phyloP scores from a whole-genome alignment of 2,888 invertebrate species.

The Agrochola circellaris region DNA sequence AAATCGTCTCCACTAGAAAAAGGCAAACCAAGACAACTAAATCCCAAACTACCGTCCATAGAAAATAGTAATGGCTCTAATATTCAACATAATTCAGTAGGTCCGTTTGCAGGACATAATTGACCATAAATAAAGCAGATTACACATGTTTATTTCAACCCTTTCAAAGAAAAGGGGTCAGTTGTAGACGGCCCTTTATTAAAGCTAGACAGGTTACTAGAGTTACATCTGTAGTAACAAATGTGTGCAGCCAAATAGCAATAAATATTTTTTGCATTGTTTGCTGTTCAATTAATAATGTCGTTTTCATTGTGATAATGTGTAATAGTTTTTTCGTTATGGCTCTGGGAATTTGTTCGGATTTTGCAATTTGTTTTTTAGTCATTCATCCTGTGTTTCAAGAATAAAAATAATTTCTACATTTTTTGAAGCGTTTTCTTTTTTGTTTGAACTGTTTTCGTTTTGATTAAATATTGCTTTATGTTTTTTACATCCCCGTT shows the following conservation, averaged over 20 bases:
- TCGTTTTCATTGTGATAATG: constrained; percentile 54
- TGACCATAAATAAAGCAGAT: constrained; percentile 89
- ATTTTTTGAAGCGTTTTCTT: not conserved
- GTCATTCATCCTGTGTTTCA: not conserved
- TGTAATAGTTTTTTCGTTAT: constrained; percentile 51
- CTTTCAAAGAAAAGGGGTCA: constrained; percentile 74
- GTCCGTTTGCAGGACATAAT: constrained; percentile 86
- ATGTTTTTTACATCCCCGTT: not conserved
- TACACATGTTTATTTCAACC: constrained; percentile 85
- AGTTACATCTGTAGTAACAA: constrained; percentile 62
- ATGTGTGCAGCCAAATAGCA: constrained; percentile 62
- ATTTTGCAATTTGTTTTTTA: not conserved
- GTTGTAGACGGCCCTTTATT: constrained; percentile 51
- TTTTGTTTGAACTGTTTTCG: not conserved
- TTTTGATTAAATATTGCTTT: not conserved
- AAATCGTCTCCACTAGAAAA: constrained; percentile 61
- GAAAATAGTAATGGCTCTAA: constrained; percentile 78
- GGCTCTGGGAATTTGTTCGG: constrained; percentile 42
- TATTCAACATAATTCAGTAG: constrained; percentile 79
- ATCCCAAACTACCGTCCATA: constrained; percentile 76
- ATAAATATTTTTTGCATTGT: constrained; percentile 66
- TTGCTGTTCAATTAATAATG: constrained; percentile 38
- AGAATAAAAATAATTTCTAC: not conserved
- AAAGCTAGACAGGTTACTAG: constrained; percentile 60
- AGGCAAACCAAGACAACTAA: constrained; percentile 76